A percentile compares a stretch with the other conserved stretches of the same genome.
phyloP scores from a whole-genome alignment of 2,888 invertebrate species.

The Cyclophora punctaria region DNA sequence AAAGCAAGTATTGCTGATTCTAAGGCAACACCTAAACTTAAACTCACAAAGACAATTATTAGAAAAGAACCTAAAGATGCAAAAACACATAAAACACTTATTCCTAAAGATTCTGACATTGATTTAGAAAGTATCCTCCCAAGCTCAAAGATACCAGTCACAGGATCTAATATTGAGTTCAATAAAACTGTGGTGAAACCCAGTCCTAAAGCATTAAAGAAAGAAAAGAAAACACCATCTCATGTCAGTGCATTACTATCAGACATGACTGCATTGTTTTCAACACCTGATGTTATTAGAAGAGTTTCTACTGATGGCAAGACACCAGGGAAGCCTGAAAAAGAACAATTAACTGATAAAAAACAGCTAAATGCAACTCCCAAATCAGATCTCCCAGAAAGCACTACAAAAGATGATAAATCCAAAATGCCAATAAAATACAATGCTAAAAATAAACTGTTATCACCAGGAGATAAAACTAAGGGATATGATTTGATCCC shows the following conservation, averaged over 20 bases:
- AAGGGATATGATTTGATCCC: slow-evolving; percentile 61
- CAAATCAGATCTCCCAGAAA: slow-evolving; percentile 20
- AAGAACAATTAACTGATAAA: slow-evolving; percentile 47
- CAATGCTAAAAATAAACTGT: slow-evolving; percentile 36
- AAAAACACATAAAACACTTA: slow-evolving; percentile 36
- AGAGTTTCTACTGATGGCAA: slow-evolving; percentile 76
- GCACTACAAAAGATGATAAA: slow-evolving; percentile 21
- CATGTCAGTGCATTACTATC: slow-evolving; percentile 71
- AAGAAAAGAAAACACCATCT: slow-evolving; percentile 77
- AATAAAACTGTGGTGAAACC: slow-evolving; percentile 64
- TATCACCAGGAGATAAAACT: slow-evolving; percentile 35
- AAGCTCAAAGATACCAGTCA: slow-evolving; percentile 32
- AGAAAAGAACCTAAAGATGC: slow-evolving; percentile 57
- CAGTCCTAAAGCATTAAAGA: slow-evolving; percentile 47
- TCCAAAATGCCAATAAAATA: slow-evolving; percentile 23
- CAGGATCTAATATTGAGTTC: slow-evolving; percentile 28
- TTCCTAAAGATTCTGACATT: slow-evolving; percentile 33
- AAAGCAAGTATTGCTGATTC: slow-evolving; percentile 45
- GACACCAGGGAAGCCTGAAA: slow-evolving; percentile 61
- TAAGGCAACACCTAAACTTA: slow-evolving; percentile 46
- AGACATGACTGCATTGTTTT: slow-evolving; percentile 82
- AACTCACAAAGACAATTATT: slow-evolving; percentile 40
- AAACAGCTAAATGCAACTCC: slow-evolving; percentile 19
- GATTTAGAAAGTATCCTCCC: slow-evolving; percentile 42
- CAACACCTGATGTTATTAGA: slow-evolving; percentile 85